Evolutionary conservation across 2,888 invertebrate species (phyloP).

Genomic region (Nymphalis urticae): DNA sequence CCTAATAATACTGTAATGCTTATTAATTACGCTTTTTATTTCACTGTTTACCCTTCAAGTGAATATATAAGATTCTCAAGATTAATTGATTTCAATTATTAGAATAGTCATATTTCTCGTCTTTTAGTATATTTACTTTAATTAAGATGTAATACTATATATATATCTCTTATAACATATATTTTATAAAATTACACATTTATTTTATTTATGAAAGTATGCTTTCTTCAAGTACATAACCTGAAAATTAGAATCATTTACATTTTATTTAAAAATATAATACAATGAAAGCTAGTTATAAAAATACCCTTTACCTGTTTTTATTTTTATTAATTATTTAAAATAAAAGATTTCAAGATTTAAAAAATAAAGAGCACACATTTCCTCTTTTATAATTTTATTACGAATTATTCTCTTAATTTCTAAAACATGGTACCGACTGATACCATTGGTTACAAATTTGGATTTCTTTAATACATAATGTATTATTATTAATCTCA

Average conservation of each 20-base stretch:
- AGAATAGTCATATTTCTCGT: too few species aligned
- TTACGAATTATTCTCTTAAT: slow-evolving; percentile 67
- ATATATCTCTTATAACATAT: too few species aligned
- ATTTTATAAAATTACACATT: too few species aligned
- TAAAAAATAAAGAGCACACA: slow-evolving; percentile 27
- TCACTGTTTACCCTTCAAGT: background rate
- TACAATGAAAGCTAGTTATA: background rate
- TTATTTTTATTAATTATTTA: background rate
- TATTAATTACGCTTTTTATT: background rate
- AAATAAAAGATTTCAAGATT: background rate
- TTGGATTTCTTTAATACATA: slow-evolving; percentile 26
- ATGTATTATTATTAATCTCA: slow-evolving; percentile 32
- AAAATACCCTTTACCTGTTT: slow-evolving; percentile 7
- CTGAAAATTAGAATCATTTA: slow-evolving; percentile 10
- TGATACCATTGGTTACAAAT: slow-evolving; percentile 51
- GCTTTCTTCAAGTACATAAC: background rate
- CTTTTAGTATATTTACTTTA: too few species aligned
- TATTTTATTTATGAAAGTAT: background rate
- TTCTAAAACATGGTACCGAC: slow-evolving; percentile 60
- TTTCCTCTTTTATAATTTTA: slow-evolving; percentile 53
- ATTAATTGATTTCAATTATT: too few species aligned
- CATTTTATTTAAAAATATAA: background rate
- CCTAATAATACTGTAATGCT: too few species aligned
- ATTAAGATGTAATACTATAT: too few species aligned
- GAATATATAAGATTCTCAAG: background rate